These are phyloP conservation scores for Megatriorchis doriae DNA, from an alignment of 2,113 vertebrate genomes.

Conservation along the genomic window DNA sequence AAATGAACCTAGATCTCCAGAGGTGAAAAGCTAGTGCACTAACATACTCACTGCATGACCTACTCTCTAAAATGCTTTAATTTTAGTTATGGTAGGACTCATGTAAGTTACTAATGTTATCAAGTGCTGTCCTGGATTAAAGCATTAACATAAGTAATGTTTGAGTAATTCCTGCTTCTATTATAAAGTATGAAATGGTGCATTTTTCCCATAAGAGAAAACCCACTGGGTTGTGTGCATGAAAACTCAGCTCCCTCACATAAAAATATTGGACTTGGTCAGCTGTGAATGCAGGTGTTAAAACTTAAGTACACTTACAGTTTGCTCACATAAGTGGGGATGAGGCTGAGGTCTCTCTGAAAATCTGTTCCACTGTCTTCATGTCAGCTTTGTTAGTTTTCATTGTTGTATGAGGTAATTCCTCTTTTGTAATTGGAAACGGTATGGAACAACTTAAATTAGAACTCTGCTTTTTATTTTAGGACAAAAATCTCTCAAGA, in stretches of 20 bases:
- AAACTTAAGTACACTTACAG: background rate
- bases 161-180: background rate
- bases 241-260: background rate
- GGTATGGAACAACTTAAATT: background rate
- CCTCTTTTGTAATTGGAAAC: background rate
- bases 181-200: background rate
- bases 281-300: background rate
- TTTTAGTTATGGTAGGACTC: background rate
- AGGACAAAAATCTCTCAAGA: slow-evolving; percentile 98
- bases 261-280: background rate
- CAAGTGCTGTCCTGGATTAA: background rate
- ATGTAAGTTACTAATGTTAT: slow-evolving; percentile 12
- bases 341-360: background rate
- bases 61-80: background rate
- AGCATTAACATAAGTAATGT: slow-evolving; percentile 18
- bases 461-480: slow-evolving; percentile 47
- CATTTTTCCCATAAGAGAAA: background rate
- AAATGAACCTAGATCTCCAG: slow-evolving; percentile 22
- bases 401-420: background rate
- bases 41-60: slow-evolving; percentile 12
- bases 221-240: background rate
- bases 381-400: background rate
- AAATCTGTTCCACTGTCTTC: background rate
- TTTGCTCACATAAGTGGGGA: background rate
- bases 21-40: slow-evolving; percentile 47